These are phyloP conservation scores for Decapterus maruadsi DNA, from an alignment of 2,797 vertebrate genomes.

Conservation along the genomic window DNA sequence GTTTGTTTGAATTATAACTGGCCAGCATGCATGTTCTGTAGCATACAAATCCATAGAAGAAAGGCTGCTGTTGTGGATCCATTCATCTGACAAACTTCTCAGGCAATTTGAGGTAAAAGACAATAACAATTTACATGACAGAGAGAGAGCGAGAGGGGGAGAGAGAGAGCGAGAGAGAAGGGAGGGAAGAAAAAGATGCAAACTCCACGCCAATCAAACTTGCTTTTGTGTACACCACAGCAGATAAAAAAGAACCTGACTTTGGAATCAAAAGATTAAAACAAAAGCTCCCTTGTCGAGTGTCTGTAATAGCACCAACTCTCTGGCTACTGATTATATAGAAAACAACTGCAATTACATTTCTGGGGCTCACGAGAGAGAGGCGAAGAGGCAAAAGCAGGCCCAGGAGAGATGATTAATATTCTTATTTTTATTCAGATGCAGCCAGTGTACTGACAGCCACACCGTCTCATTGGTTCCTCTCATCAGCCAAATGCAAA, in stretches of 20 bases:
- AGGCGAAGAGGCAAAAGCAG: slow-evolving; percentile 72
- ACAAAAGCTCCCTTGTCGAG: slow-evolving; percentile 80
- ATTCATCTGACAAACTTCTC: slow-evolving; percentile 86
- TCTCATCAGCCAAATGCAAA: slow-evolving; percentile 62
- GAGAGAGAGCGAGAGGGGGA: slow-evolving; percentile 48
- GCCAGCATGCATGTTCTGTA: slow-evolving; percentile 53
- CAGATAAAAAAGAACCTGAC: slow-evolving; percentile 82
- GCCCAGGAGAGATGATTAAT: slow-evolving; percentile 83
- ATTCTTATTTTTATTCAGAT: slow-evolving; percentile 77
- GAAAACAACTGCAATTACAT: slow-evolving; percentile 85
- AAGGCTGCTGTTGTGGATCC: slow-evolving; percentile 63
- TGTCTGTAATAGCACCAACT: slow-evolving; percentile 72
- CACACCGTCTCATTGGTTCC: slow-evolving; percentile 58
- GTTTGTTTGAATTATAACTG: slow-evolving; percentile 79
- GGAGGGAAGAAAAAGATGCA: slow-evolving; percentile 58
- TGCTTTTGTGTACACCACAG: slow-evolving; percentile 79
- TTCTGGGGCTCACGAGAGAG: slow-evolving; percentile 73
- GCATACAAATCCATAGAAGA: slow-evolving; percentile 68
- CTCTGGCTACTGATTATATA: slow-evolving; percentile 79
- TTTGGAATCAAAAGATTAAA: slow-evolving; percentile 85
- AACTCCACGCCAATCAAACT: slow-evolving; percentile 83
- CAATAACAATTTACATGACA: slow-evolving; percentile 85
- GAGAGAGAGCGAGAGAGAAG: background rate
- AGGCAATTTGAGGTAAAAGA: slow-evolving; percentile 84
- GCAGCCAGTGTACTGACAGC: slow-evolving; percentile 69